Base-by-base conservation (phyloP, 2,113 vertebrate genomes). In the Colius striatus region DNA sequence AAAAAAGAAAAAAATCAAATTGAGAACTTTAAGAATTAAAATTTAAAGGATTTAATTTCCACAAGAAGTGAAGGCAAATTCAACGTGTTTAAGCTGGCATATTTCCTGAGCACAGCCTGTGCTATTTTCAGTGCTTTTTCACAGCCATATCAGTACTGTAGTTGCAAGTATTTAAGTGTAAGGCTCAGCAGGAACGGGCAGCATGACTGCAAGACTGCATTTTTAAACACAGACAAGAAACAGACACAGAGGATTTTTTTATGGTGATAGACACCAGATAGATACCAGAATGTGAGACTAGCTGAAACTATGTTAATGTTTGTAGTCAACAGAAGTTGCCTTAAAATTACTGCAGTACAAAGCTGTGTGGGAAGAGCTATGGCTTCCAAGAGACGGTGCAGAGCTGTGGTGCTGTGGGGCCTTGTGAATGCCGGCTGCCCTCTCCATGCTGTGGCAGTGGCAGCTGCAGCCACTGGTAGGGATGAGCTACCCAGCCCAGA, bases 161-260 rank as follows among this genome's bases (percentile, higher is more conserved):
- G 78, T 95, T 87, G 85, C 74, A 94, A 90, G 87, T 32, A 94
- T 94, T 50, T 77, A 95, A 96, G 94, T 82, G 90, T 79, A 92
- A 95, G 78, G 75, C 94, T 94, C 82, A 92, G 93, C 93, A 91
- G 91, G 90, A 90, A 94, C 5, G 38, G 87, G 92, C 88, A 95
- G 85, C 90, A 75, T 92, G 83, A 92, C 71, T 93, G 89, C 85
- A 88, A 10, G 45, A 72, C 19, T 91, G 81, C 72, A 65, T 96
- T 88, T 94, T 97, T 94, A 84, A 95, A 92, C 96, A 89, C 93
- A 94, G 93, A 93, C 76, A 94, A 89, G 94, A 93, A 95, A 90
- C 93, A 95, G 95, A 85, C 93, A 92, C 3, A 60, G 75, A 73
- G 92, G 65, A 95, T 91, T 87, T 95, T 95, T 95, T 94, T 87